Evolutionary conservation across 2,888 invertebrate species (phyloP), one percentile per base, ranked within the genome.

Genomic region (Rhimphoctona megacephalus): DNA sequence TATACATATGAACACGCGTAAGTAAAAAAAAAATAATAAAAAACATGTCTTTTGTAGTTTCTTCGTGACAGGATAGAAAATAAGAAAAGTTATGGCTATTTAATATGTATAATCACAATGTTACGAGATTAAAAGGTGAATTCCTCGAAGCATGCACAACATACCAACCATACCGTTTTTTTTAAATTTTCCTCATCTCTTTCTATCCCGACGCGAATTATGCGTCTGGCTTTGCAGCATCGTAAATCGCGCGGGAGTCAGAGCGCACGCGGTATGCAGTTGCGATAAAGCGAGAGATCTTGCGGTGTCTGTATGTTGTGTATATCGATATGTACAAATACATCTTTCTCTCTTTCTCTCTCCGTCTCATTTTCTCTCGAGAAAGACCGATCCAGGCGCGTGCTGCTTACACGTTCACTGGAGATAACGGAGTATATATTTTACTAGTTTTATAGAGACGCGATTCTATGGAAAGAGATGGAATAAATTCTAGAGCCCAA

Each of bases 81-180:
- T 43, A 70, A 70, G 22, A 52, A 66, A 79, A 54, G 46, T 80
- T 76, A 83, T 76, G 46, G 57, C 54, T 73, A 30, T 72, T 83
- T 72, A 66, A 57, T 83, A 77, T 67, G 72, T 80, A 72, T 80
- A 76, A 80, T 54, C 25, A 79, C 76, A 77, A 83, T 83, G 46
- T 80, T 78, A 79, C 73, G 30, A 64, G 69, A 86, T 86, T 81
- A 73, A 74, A 81, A 69, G 77, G 69, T 81, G 69, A 86, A 83
- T 81, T 83, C 69, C 52, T 81, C 67, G 49, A 49, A 49, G 73
- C 81, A 49, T 77, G 57, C 14, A n/a, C 74, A 57, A 77, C 54
- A 81, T 83, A 57, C 19, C 64, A 43, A 52, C 33, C 8, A 22
- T 46, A 2, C 46, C 17, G 17, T 5, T 81, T 78, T 83, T 77